Evolutionary conservation across 1,140 invertebrate genomes (phyloP).

Genomic region (Megathymus violae): DNA sequence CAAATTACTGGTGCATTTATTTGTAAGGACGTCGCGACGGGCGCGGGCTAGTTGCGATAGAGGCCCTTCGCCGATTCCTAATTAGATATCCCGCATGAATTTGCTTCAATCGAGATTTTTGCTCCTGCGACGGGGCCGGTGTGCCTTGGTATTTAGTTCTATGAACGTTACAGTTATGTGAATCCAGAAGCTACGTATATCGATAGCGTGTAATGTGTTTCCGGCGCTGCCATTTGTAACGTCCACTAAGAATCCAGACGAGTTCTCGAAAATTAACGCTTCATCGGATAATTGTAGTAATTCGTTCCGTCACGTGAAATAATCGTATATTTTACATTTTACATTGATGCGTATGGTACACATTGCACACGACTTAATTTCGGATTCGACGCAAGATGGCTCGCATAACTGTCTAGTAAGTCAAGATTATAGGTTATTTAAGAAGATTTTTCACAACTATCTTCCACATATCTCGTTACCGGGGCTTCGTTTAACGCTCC

Average conservation of each 20-base stretch:
- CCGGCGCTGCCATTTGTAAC: slow-evolving; percentile 30
- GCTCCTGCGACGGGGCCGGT: slow-evolving; percentile 10
- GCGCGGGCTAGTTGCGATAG: slow-evolving; percentile 16
- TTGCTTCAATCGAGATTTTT: slow-evolving; percentile 33
- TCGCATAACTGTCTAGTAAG: slow-evolving; percentile 48
- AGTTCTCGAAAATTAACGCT: slow-evolving; percentile 41
- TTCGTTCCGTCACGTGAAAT: slow-evolving; percentile 39
- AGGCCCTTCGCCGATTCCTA: slow-evolving; percentile 23
- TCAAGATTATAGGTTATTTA: slow-evolving; percentile 42
- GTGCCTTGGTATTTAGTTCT: slow-evolving; percentile 30
- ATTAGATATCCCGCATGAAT: slow-evolving; percentile 38
- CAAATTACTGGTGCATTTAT: slow-evolving; percentile 29
- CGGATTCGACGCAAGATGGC: slow-evolving; percentile 17
- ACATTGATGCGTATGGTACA: slow-evolving; percentile 38
- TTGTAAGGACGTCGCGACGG: slow-evolving; percentile 11
- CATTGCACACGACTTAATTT: slow-evolving; percentile 40
- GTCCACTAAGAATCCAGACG: slow-evolving; percentile 43
- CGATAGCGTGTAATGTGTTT: slow-evolving; percentile 31
- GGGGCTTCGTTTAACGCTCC: slow-evolving; percentile 32
- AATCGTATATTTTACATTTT: slow-evolving; percentile 47
- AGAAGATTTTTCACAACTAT: slow-evolving; percentile 41
- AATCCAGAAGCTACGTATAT: slow-evolving; percentile 26
- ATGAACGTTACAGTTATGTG: slow-evolving; percentile 31
- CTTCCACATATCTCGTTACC: slow-evolving; percentile 42
- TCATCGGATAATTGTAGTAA: slow-evolving; percentile 21